Base-by-base conservation (phyloP, 2,113 vertebrate species). In the Ceyx melanurus region DNA sequence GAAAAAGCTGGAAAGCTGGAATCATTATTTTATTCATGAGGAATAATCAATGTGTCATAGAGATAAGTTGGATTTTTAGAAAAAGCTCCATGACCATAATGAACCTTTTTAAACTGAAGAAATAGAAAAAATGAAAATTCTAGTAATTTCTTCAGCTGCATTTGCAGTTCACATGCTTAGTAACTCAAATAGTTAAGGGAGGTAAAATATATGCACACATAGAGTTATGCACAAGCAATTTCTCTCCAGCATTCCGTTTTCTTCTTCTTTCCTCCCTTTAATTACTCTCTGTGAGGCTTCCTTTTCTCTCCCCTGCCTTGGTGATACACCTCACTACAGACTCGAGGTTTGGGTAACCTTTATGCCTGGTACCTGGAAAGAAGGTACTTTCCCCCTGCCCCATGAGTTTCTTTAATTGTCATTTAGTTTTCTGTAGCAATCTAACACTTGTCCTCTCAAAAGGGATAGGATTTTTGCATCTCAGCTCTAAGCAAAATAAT, bases 1-100 rank as follows among this genome's bases (percentile, higher is more conserved):
- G 43, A 86, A 88, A 89, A 95, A 92, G 40, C 85, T 86, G 21
- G 48, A 88, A 53, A 93, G 57, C 42, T 35, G 92, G 88, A 81
- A 88, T 88, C 45, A 88, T 89, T 87, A 90, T 87, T 94, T 91
- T 96, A 94, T 96, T 96, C 94, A 92, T 96, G 93, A 96, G 85
- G 43, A 91, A 92, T 95, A 96, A 95, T 95, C 89, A 86, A 61
- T 92, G 76, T 89, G 83, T 92, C 88, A 91, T 61, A 89, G 82
- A 91, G 82, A 86, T 91, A 91, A 81, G 61, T 46, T 91, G 76
- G 19, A 92, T 84, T 92, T 92, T 87, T 86, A 90, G 70, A 89
- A 89, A 94, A 90, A 76, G 94, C 76, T 94, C 81, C 2, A 0
- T 91, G 56, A 85, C 78, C 46, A n/a, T 57, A 90, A 68, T 85